Percentiles rank a stretch among this genome's conserved stretches.
Evolutionary conservation across 23 tunicate species (phyloP).

Genomic region (Diplosoma virens): DNA sequence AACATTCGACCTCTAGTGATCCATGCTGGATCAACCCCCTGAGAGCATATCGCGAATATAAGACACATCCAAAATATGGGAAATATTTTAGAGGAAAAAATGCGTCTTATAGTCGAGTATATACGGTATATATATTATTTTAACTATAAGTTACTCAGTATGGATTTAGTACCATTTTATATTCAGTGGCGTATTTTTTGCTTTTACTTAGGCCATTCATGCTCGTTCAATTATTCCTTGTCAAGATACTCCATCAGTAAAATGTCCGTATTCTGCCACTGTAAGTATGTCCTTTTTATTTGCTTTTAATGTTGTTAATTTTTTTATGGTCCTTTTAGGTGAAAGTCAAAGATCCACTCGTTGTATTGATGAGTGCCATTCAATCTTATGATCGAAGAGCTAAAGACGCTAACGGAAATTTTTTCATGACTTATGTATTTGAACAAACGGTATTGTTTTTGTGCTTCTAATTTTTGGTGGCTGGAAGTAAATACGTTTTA

Average conservation of each 20-base stretch:
- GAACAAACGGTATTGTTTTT: slow-evolving; percentile 48
- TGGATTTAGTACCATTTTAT: background rate
- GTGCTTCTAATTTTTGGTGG: background rate
- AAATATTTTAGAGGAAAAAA: too few relatives aligned
- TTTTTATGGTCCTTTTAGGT: slow-evolving; percentile 41
- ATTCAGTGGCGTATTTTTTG: background rate
- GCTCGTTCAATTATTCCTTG: slow-evolving; percentile 96
- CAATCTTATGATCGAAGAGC: slow-evolving; percentile 41
- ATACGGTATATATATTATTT: too few relatives aligned
- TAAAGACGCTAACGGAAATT: slow-evolving; percentile 25
- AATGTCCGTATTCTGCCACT: slow-evolving; percentile 77
- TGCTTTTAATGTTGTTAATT: too few relatives aligned
- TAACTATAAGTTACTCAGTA: too few relatives aligned
- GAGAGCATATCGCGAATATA: too few relatives aligned
- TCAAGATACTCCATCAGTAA: slow-evolving; percentile 95
- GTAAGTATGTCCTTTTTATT: too few relatives aligned
- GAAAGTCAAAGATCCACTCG: slow-evolving; percentile 81
- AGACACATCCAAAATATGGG: too few relatives aligned
- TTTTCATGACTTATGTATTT: slow-evolving; percentile 50
- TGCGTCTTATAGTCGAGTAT: too few relatives aligned
- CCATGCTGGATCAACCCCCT: too few relatives aligned
- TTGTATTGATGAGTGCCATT: slow-evolving; percentile 93
- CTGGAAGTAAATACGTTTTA: background rate
- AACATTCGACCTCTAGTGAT: too few relatives aligned
- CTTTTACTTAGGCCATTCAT: slow-evolving; percentile 76